A percentile compares a stretch with the other conserved stretches of the same genome.
phyloP scores from a whole-genome alignment of 2,113 vertebrate genomes.

The Toxotes chatareus region DNA sequence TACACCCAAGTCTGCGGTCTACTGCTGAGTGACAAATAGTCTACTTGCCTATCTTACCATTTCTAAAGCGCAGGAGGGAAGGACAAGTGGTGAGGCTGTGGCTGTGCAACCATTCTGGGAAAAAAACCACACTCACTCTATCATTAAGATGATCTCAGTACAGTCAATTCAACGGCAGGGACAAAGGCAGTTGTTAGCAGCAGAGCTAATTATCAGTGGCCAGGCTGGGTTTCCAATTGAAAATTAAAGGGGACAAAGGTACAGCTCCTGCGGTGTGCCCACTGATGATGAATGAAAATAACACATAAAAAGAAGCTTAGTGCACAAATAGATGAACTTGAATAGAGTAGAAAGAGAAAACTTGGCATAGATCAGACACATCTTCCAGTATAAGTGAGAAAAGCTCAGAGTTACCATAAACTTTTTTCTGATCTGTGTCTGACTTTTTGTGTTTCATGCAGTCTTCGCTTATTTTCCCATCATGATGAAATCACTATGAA shows the following conservation, averaged over 20 bases:
- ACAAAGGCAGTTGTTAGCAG: conserved; percentile 52
- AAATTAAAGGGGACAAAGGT: conserved; percentile 57
- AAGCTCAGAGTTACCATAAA: neutral
- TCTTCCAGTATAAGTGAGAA: conserved; percentile 1
- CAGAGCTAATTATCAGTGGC: conserved; percentile 29
- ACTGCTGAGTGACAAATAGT: conserved; percentile 73
- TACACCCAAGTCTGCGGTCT: conserved; percentile 65
- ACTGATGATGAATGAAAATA: conserved; percentile 40
- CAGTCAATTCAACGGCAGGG: conserved; percentile 33
- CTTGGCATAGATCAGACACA: neutral
- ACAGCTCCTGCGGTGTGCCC: neutral
- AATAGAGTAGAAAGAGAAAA: conserved; percentile 27
- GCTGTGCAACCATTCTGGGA: conserved; percentile 24
- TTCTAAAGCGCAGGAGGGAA: conserved; percentile 45
- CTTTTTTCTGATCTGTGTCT: neutral
- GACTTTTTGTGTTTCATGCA: neutral
- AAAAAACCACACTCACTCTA: conserved; percentile 20
- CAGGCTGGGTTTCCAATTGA: conserved; percentile 44
- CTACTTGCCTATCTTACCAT: conserved; percentile 57
- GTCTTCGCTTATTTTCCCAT: conserved; percentile 2
- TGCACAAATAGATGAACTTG: conserved; percentile 23
- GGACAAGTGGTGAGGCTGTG: conserved; percentile 30
- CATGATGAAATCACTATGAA: conserved; percentile 21
- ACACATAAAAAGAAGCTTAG: conserved; percentile 20
- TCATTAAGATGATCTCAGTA: conserved; percentile 60